Percentiles rank a stretch among this genome's conserved stretches.
Evolutionary conservation across 2,113 vertebrate genomes (phyloP).

Genomic region (Notiomystis cincta): DNA sequence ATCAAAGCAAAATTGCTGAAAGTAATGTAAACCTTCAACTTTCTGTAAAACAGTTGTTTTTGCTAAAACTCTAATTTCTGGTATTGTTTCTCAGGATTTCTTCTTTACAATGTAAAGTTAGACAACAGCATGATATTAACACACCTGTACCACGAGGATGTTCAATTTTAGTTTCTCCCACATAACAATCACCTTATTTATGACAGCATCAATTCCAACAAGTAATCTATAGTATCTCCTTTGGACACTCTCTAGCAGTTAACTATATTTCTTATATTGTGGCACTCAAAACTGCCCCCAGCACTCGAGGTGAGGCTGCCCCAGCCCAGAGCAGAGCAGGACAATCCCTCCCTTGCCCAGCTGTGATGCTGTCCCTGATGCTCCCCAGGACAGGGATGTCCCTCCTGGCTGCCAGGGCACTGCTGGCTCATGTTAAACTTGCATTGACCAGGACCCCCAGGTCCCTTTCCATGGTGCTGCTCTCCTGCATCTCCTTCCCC

Average conservation of each 20-base stretch:
- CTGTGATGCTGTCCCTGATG: accelerated
- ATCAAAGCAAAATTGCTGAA: neutral
- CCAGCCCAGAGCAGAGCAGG: neutral
- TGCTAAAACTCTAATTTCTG: neutral
- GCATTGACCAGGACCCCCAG: neutral
- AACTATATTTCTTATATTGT: neutral
- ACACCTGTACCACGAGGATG: neutral
- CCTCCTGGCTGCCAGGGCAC: neutral
- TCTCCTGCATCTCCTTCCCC: neutral
- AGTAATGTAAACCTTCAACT: neutral
- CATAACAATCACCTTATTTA: neutral
- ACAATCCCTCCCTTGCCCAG: accelerated
- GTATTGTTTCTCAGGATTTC: neutral
- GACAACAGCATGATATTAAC: neutral
- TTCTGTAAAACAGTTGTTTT: neutral
- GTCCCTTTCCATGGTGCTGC: neutral
- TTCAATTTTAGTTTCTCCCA: neutral
- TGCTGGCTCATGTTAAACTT: neutral
- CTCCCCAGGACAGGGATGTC: neutral
- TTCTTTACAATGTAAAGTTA: neutral
- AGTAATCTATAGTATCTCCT: neutral
- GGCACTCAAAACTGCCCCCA: neutral
- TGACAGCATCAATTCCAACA: neutral
- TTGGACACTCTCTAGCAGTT: neutral
- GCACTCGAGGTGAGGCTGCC: accelerated